Conservation (phyloP, 2,797 vertebrate genomes). For the Sebastes cheni region DNA sequence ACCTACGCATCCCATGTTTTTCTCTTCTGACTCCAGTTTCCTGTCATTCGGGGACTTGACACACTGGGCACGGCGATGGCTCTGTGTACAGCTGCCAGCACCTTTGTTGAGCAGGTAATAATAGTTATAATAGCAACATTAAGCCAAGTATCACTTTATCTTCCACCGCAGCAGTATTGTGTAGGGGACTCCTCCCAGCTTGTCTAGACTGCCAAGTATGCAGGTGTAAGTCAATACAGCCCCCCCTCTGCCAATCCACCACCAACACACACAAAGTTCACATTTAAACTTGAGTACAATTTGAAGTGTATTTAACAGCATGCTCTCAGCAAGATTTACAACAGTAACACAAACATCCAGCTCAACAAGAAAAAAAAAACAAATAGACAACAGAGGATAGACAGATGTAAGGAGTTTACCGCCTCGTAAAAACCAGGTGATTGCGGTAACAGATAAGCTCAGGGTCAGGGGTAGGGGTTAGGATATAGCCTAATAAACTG, state of each 20-base stretch:
- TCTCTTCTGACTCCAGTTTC: neutral
- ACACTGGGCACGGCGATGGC: neutral
- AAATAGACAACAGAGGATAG: neutral
- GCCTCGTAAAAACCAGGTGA: slow-evolving; percentile 24
- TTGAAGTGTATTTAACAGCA: slow-evolving; percentile 11
- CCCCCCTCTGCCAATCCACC: neutral
- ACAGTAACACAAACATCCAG: slow-evolving; percentile 10
- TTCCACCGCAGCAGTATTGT: slow-evolving; percentile 27
- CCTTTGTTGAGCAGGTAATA: slow-evolving; percentile 39
- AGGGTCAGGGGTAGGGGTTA: slow-evolving; percentile 19
- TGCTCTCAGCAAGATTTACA: slow-evolving; percentile 21
- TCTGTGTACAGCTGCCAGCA: slow-evolving; percentile 17
- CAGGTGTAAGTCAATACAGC: slow-evolving; percentile 68
- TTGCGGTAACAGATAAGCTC: slow-evolving; percentile 15
- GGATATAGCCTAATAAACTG: slow-evolving; percentile 27
- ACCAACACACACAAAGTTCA: neutral
- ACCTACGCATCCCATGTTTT: neutral
- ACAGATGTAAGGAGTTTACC: neutral
- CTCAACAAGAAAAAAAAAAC: slow-evolving; percentile 23
- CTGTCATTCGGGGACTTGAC: neutral
- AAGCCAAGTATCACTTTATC: slow-evolving; percentile 39
- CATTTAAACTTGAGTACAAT: slow-evolving; percentile 46
- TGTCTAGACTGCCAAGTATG: slow-evolving; percentile 70
- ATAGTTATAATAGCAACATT: slow-evolving; percentile 37
- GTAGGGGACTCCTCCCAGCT: slow-evolving; percentile 33